phyloP scores from a whole-genome alignment of 2,888 invertebrate species.

The Dryobota labecula region DNA sequence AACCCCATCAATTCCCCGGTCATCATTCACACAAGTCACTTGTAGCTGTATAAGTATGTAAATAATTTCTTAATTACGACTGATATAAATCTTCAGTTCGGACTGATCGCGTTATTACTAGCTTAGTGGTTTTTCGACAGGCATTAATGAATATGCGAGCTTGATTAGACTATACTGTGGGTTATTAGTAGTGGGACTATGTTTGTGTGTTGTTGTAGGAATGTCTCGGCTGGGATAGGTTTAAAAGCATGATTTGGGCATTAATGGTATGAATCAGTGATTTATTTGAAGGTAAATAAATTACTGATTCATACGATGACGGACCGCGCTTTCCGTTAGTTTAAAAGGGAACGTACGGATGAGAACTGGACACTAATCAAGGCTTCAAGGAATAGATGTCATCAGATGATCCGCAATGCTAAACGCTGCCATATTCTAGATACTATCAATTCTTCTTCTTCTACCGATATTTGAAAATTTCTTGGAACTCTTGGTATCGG shows the following conservation, averaged over 20 bases:
- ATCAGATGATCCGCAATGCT: too few relatives aligned
- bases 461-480: too few relatives aligned
- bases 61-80: constrained; percentile 64
- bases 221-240: background rate
- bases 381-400: too few relatives aligned
- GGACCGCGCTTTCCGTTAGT: too few relatives aligned
- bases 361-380: too few relatives aligned
- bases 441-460: too few relatives aligned
- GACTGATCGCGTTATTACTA: constrained; percentile 62
- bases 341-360: too few relatives aligned
- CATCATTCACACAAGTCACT: constrained; percentile 43
- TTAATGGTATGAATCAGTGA: background rate
- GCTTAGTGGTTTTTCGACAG: constrained; percentile 65
- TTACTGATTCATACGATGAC: too few relatives aligned
- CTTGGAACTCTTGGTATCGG: too few relatives aligned
- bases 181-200: constrained; percentile 42
- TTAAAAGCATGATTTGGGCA: background rate
- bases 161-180: constrained; percentile 61
- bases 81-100: constrained; percentile 61
- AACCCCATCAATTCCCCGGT: constrained; percentile 16
- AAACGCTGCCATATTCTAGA: too few relatives aligned
- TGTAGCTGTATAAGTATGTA: constrained; percentile 38
- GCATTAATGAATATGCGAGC: constrained; percentile 65
- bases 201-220: constrained; percentile 11
- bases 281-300: background rate